Percentiles rank a stretch among this genome's conserved stretches.
Conservation (phyloP, 2,797 vertebrate genomes). For the Tamandua tetradactyla region DNA sequence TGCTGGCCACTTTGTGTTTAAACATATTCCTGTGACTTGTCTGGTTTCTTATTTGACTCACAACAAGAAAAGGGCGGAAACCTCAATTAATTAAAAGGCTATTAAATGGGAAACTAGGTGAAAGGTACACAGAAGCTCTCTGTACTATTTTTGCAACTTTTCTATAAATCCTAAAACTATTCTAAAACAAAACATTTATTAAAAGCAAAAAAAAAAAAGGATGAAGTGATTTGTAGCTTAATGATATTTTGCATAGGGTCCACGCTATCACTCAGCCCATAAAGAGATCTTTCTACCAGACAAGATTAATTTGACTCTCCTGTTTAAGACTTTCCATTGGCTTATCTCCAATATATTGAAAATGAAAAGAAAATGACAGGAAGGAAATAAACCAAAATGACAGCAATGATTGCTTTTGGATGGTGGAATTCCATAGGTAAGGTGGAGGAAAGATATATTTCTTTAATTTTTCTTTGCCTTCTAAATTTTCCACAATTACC, state of each 20-base stretch:
- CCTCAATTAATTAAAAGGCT: background rate
- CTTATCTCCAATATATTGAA: background rate
- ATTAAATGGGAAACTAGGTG: background rate
- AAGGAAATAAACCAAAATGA: background rate
- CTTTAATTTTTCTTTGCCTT: constrained; percentile 16
- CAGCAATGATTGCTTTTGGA: background rate
- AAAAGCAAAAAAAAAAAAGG: background rate
- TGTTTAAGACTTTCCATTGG: background rate
- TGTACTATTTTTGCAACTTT: background rate
- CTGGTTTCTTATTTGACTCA: constrained; percentile 29
- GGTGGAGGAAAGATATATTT: background rate
- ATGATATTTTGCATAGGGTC: background rate
- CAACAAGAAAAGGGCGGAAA: background rate
- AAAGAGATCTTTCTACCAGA: background rate
- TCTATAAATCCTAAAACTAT: background rate
- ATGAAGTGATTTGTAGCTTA: background rate
- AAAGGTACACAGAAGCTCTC: background rate
- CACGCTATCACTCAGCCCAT: background rate
- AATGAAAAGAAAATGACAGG: background rate
- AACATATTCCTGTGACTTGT: background rate
- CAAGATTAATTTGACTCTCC: background rate
- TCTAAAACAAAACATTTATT: background rate
- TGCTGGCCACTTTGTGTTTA: background rate
- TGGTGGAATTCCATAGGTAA: background rate
- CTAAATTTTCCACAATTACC: background rate